Conservation (phyloP, 2,888 invertebrate species). For the Invenusta paracnida region DNA sequence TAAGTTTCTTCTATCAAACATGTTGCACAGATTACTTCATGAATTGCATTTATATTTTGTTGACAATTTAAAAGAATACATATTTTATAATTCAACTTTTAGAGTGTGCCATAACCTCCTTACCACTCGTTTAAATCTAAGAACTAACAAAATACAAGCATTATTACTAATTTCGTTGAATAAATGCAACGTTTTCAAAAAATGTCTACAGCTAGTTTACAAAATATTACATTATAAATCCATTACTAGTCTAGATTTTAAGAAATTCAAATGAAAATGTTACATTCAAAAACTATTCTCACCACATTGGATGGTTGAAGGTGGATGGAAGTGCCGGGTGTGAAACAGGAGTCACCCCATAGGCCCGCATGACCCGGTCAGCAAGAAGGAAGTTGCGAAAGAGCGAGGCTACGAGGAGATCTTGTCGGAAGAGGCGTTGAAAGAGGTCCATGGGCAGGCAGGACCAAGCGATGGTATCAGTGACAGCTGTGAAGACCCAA, state of each 20-base stretch:
- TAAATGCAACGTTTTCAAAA: too few relatives aligned
- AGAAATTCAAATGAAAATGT: neutral
- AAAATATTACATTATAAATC: too few relatives aligned
- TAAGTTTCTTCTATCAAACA: too few relatives aligned
- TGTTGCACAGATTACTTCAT: too few relatives aligned
- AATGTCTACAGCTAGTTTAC: too few relatives aligned
- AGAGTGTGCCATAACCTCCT: too few relatives aligned
- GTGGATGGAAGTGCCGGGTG: slow-evolving; percentile 84
- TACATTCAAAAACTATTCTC: slow-evolving; percentile 34
- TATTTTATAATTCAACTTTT: too few relatives aligned
- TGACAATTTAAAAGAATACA: too few relatives aligned
- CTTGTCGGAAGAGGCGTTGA: slow-evolving; percentile 91
- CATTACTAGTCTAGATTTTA: neutral
- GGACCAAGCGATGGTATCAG: slow-evolving; percentile 91
- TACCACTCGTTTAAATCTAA: too few relatives aligned
- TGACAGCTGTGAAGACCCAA: slow-evolving; percentile 99
- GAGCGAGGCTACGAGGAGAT: slow-evolving; percentile 91
- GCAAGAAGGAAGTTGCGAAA: slow-evolving; percentile 94
- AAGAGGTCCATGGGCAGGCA: slow-evolving; percentile 70
- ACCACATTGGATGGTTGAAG: slow-evolving; percentile 68
- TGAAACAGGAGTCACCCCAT: slow-evolving; percentile 94
- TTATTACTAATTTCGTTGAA: too few relatives aligned
- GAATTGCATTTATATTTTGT: too few relatives aligned
- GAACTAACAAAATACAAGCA: too few relatives aligned
- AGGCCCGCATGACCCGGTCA: slow-evolving; percentile 86